phyloP scores from a whole-genome alignment of 2,113 vertebrate species.

The Sterna hirundo region DNA sequence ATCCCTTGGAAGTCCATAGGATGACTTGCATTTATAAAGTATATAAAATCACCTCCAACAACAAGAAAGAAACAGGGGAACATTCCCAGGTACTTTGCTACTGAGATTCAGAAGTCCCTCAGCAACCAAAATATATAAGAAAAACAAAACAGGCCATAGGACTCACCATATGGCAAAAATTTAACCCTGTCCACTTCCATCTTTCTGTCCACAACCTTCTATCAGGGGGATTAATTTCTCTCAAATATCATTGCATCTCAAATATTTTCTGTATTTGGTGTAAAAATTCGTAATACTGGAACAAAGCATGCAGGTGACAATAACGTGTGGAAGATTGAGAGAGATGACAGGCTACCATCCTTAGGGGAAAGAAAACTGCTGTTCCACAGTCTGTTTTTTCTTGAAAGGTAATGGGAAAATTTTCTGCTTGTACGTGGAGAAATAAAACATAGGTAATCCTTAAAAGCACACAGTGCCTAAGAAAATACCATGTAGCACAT shows the following conservation, averaged over 20 bases:
- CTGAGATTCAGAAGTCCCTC: neutral
- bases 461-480: neutral
- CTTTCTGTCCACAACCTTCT: neutral
- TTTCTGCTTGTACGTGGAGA: neutral
- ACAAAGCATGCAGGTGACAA: neutral
- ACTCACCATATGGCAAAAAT: neutral
- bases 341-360: neutral
- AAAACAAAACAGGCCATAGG: neutral
- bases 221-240: neutral
- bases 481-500: neutral
- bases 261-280: neutral
- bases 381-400: neutral
- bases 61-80: neutral
- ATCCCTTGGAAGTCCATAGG: neutral
- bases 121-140: neutral
- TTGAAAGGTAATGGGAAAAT: constrained; percentile 1
- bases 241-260: neutral
- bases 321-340: constrained; percentile 15
- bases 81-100: neutral
- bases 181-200: neutral
- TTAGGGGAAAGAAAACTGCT: neutral
- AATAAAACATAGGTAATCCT: neutral
- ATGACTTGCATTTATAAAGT: neutral
- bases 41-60: neutral
- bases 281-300: neutral